Conservation (phyloP, 2,888 invertebrate genomes). For the Perizoma affinitatum region DNA sequence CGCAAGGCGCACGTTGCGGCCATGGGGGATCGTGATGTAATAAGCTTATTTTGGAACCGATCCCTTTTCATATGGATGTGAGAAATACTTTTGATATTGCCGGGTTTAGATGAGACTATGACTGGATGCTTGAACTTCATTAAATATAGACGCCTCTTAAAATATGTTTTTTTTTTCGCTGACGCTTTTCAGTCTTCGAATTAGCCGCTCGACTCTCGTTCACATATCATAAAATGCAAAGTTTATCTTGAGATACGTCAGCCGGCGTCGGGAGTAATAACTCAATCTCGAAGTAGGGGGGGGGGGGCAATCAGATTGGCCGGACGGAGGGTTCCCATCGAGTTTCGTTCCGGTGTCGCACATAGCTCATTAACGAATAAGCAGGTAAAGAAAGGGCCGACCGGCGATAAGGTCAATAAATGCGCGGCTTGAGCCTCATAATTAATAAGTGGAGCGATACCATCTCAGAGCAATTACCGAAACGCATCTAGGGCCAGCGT, state of each 20-base stretch:
- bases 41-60: slow-evolving; percentile 61
- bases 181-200: neutral
- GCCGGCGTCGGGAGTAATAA: slow-evolving; percentile 41
- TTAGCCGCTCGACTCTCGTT: slow-evolving; percentile 5
- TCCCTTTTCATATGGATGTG: slow-evolving; percentile 43
- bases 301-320: slow-evolving; percentile 30
- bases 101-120: slow-evolving; percentile 17
- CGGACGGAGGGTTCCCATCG: slow-evolving; percentile 53
- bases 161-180: neutral
- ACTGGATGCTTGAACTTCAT: slow-evolving; percentile 3
- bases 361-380: slow-evolving; percentile 69
- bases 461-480: slow-evolving; percentile 70
- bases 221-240: slow-evolving; percentile 25
- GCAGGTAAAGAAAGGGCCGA: slow-evolving; percentile 64
- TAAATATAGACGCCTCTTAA: slow-evolving; percentile 3
- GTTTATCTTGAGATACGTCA: slow-evolving; percentile 7
- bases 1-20: slow-evolving; percentile 59
- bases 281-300: slow-evolving; percentile 41
- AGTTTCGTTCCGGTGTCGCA: slow-evolving; percentile 64
- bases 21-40: slow-evolving; percentile 66
- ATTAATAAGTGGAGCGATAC: slow-evolving; percentile 74
- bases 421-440: slow-evolving; percentile 71
- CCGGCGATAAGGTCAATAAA: slow-evolving; percentile 82
- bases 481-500: slow-evolving; percentile 53
- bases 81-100: slow-evolving; percentile 4